Evolutionary conservation across 2,888 invertebrate species (phyloP), one percentile per base, ranked within the genome.

Genomic region (Lepidochitona cinerea): DNA sequence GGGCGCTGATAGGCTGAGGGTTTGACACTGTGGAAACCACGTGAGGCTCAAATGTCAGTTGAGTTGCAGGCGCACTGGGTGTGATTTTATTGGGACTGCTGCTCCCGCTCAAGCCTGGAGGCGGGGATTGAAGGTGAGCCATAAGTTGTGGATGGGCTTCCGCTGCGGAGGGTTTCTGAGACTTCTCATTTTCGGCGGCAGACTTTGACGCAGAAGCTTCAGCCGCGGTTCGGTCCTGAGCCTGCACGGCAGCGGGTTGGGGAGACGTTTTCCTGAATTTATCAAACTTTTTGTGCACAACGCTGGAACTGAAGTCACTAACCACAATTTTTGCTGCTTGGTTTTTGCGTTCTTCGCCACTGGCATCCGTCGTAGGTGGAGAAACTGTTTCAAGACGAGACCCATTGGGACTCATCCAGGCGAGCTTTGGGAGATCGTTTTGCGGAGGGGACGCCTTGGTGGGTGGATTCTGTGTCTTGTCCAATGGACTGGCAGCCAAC

Each of bases 131-230:
- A n/a, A 87, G 79, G 65, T 87, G 86, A 71, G 87, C 87, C 69
- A 87, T 78, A n/a, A 87, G 79, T 69, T 87, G 85, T 0, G 87
- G 87, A 74, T 87, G 87, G 7, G 85, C 82, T 68, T 87, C 86
- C 26, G 80, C 81, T 4, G 85, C 85, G 1, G 86, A 84, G 29
- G 79, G 79, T 54, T 80, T 80, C 35, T 75, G 67, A 67, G 78
- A 79, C 32, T 59, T 59, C 59, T 7, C 26, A 14, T 14, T 23
- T 2, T 59, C 59, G 26, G 59, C 26, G 26, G 37, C 29, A 37
- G 54, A 26, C 29, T 37, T 14, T 36, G 12, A 7, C 7, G 6
- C 14, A 59, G 37, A 29, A 7, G 59, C 1, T 37, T 37, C 1
- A 37, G 7, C 14, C 6, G 29, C 26, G 29, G 36, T 32, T 36